phyloP scores from a whole-genome alignment of 37 sponge, comb jelly and placozoan species.

The Cladorhizidae sp. region DNA sequence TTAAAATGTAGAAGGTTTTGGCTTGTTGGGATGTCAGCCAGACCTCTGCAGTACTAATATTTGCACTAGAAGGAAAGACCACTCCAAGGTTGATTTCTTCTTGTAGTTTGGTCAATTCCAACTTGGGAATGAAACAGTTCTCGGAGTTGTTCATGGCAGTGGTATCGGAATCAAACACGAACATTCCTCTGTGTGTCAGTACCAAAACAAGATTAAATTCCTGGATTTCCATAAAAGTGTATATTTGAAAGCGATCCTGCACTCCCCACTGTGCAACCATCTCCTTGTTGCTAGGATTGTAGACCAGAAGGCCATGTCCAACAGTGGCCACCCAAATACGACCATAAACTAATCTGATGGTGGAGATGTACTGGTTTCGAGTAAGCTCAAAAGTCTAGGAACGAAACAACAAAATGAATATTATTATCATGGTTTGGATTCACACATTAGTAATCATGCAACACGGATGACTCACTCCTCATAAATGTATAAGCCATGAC shows the following conservation, averaged over 20 bases:
- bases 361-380: conserved; percentile 13
- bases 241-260: conserved; percentile 10
- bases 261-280: conserved; percentile 12
- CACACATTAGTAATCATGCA: not conserved
- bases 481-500: too few species aligned
- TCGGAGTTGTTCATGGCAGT: not conserved
- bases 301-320: conserved; percentile 34
- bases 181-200: conserved; percentile 35
- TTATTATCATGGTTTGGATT: not conserved
- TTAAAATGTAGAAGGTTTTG: not conserved
- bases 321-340: conserved; percentile 45
- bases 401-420: not conserved
- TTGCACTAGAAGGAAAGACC: not conserved
- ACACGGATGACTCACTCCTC: too few species aligned
- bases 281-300: not conserved
- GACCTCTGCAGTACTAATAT: conserved; percentile 10
- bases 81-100: conserved; percentile 25
- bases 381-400: not conserved
- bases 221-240: conserved; percentile 10
- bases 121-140: not conserved
- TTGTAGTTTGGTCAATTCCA: not conserved
- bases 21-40: conserved; percentile 41
- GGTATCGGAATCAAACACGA: conserved; percentile 10
- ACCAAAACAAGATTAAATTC: conserved; percentile 6
- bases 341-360: not conserved